Conservation (phyloP, 2,797 vertebrate species). For the Acrocephalus scirpaceus region DNA sequence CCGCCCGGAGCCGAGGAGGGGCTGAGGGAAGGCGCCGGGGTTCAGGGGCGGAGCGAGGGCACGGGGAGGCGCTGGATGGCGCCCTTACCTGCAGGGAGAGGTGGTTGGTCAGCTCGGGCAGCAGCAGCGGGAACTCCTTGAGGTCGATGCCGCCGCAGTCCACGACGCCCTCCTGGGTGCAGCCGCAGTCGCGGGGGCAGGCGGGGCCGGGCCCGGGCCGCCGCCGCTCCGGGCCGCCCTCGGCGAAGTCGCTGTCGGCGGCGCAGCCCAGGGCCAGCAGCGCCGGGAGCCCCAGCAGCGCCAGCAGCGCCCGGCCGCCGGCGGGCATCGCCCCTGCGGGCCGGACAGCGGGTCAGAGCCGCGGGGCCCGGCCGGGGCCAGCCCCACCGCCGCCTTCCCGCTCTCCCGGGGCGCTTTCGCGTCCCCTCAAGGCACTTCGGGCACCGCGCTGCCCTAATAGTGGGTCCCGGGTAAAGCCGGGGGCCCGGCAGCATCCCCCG, state of each 20-base stretch:
- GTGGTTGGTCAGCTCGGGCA: slow-evolving; percentile 86
- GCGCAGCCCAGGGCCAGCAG: slow-evolving; percentile 77
- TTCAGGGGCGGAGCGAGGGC: not conserved
- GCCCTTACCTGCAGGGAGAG: slow-evolving; percentile 89
- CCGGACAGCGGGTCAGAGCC: not conserved
- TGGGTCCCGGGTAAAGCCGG: not conserved
- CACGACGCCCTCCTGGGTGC: slow-evolving; percentile 86
- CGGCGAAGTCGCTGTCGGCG: slow-evolving; percentile 70
- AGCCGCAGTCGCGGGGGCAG: slow-evolving; percentile 89
- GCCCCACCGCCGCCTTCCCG: not conserved
- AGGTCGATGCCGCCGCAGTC: slow-evolving; percentile 95
- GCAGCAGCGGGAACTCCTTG: slow-evolving; percentile 84
- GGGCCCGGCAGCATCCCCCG: not conserved
- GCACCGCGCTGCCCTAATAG: not conserved
- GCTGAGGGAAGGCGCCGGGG: not conserved
- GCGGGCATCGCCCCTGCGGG: slow-evolving; percentile 69
- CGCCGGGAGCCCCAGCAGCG: slow-evolving; percentile 74
- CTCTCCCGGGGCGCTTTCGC: not conserved
- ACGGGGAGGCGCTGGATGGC: not conserved
- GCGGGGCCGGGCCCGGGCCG: not conserved
- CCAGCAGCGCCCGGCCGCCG: slow-evolving; percentile 61
- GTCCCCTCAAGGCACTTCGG: accelerated
- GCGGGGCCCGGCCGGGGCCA: not conserved
- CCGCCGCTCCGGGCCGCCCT: slow-evolving; percentile 63
- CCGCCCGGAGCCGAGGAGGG: not conserved